phyloP scores from a whole-genome alignment of 2,113 vertebrate species.

The Zosterops borbonicus region DNA sequence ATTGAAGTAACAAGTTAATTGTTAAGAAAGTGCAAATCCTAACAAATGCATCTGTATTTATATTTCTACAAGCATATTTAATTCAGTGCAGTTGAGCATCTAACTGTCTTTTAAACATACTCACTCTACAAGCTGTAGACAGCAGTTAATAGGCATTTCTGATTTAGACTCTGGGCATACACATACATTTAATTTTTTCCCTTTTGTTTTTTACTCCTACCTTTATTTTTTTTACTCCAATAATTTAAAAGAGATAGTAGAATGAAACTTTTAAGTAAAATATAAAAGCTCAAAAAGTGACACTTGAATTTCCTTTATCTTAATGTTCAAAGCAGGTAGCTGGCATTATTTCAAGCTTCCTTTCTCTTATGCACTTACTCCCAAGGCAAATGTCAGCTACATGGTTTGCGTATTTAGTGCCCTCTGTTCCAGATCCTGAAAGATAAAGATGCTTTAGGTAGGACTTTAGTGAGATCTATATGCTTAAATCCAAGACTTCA shows the following conservation, averaged over 20 bases:
- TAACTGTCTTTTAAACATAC: background rate
- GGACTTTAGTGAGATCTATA: background rate
- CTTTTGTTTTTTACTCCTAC: background rate
- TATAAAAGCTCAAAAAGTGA: background rate
- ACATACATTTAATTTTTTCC: background rate
- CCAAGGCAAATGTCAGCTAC: constrained; percentile 37
- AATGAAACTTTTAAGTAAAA: background rate
- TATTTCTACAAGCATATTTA: background rate
- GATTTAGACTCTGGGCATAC: background rate
- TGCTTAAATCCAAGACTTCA: background rate
- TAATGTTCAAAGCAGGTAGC: constrained; percentile 29
- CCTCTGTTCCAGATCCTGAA: background rate
- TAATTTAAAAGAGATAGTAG: background rate
- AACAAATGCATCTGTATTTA: background rate
- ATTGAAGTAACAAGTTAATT: background rate
- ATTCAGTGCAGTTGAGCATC: background rate
- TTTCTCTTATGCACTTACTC: background rate
- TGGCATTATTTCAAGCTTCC: constrained; percentile 13
- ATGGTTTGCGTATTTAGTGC: background rate
- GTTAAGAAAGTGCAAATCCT: background rate
- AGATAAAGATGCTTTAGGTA: background rate
- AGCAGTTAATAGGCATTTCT: background rate
- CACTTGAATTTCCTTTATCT: background rate
- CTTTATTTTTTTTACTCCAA: background rate
- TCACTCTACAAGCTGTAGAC: background rate